A percentile compares a stretch with the other conserved stretches of the same genome.
Conservation (phyloP, 2,888 invertebrate species). For the Nematopogon swammerdamellus region DNA sequence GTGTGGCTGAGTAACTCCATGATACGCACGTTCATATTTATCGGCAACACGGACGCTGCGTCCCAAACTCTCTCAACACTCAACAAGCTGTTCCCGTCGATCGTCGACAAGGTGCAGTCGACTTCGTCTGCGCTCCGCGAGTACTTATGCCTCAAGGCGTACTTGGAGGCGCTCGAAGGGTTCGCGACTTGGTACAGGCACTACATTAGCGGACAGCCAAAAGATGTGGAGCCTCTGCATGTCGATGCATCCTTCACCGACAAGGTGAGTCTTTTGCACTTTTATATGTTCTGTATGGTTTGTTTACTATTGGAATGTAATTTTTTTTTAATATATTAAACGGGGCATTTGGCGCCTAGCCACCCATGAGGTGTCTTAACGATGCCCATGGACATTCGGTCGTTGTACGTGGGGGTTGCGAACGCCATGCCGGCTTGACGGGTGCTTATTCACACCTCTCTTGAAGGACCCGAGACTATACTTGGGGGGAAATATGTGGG, state of each 20-base stretch:
- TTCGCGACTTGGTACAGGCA: slow-evolving; percentile 89
- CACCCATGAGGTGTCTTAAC: too few species aligned
- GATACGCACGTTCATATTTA: slow-evolving; percentile 78
- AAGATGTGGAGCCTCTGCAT: slow-evolving; percentile 58
- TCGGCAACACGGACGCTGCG: slow-evolving; percentile 80
- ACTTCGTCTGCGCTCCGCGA: slow-evolving; percentile 63
- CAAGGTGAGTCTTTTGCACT: too few species aligned
- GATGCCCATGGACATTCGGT: too few species aligned
- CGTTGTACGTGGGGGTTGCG: too few species aligned
- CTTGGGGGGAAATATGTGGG: too few species aligned
- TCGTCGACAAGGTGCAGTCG: slow-evolving; percentile 33
- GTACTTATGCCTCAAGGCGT: slow-evolving; percentile 83
- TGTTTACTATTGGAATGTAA: too few species aligned
- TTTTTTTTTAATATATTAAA: too few species aligned
- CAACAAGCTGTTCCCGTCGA: slow-evolving; percentile 35
- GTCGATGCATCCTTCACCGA: slow-evolving; percentile 75
- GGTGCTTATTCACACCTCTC: too few species aligned
- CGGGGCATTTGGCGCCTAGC: too few species aligned
- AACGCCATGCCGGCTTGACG: too few species aligned
- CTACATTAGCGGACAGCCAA: slow-evolving; percentile 76
- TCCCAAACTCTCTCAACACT: slow-evolving; percentile 60
- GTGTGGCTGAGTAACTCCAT: slow-evolving; percentile 86
- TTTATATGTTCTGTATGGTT: too few species aligned
- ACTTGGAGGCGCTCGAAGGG: slow-evolving; percentile 81
- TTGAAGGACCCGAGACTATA: too few species aligned